These are phyloP conservation scores for Spilosoma lubricipeda DNA, from an alignment of 2,888 invertebrate species.

Conservation along the genomic window DNA sequence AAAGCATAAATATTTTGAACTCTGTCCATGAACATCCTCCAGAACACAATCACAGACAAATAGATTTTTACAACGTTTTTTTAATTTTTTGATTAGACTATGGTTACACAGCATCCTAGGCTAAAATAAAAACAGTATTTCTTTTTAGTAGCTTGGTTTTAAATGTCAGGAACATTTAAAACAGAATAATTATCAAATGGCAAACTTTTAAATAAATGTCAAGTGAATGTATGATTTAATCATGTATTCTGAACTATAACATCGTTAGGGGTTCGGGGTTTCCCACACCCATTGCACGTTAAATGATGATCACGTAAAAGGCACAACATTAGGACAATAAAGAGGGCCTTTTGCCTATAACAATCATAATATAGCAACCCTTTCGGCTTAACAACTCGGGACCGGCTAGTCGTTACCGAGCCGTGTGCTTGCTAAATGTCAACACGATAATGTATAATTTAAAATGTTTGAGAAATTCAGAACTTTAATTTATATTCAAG, in stretches of 20 bases:
- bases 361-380: slow-evolving; percentile 79
- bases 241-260: slow-evolving; percentile 59
- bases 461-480: slow-evolving; percentile 56
- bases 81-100: no score
- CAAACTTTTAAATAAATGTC: no score
- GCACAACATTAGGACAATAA: slow-evolving; percentile 78
- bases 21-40: no score
- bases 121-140: no score
- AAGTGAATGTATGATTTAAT: slow-evolving; percentile 54
- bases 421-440: slow-evolving; percentile 61
- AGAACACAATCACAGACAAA: no score
- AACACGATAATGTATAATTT: slow-evolving; percentile 67
- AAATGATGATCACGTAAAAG: slow-evolving; percentile 77
- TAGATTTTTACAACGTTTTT: no score
- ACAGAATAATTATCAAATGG: no score
- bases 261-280: slow-evolving; percentile 53
- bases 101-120: no score
- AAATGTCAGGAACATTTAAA: no score
- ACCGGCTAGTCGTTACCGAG: slow-evolving; percentile 62
- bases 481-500: slow-evolving; percentile 38
- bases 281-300: slow-evolving; percentile 60
- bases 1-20: no score
- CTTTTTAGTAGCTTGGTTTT: no score
- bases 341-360: slow-evolving; percentile 76
- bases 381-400: slow-evolving; percentile 62